Conservation (phyloP, 2,797 vertebrate species). For the Pseudochirops cupreus region DNA sequence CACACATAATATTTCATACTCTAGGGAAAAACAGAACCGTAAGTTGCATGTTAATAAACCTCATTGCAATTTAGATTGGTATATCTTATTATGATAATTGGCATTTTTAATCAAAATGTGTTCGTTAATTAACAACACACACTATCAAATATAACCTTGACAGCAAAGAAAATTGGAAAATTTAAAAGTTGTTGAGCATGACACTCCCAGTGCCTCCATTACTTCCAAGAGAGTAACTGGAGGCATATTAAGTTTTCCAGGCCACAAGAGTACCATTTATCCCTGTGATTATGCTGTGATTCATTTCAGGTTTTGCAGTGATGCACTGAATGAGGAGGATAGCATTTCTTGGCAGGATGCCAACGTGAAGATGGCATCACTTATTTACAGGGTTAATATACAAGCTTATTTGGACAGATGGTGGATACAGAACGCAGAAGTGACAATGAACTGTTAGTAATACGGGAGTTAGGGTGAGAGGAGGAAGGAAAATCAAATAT, state of each 20-base stretch:
- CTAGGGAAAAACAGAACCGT: not conserved
- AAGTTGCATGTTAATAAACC: conserved; percentile 31
- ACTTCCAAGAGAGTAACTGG: not conserved
- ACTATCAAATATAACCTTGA: not conserved
- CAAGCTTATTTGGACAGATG: not conserved
- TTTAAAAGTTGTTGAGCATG: conserved; percentile 4
- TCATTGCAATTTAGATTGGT: not conserved
- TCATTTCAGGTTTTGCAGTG: not conserved
- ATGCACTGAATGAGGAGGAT: not conserved
- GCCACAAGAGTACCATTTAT: not conserved
- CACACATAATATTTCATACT: not conserved
- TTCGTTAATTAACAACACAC: not conserved
- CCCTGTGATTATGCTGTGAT: not conserved
- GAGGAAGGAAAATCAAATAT: not conserved
- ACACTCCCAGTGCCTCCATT: not conserved
- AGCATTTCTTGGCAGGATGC: not conserved
- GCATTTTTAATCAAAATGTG: not conserved
- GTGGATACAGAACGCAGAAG: not conserved
- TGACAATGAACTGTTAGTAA: not conserved
- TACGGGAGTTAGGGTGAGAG: not conserved
- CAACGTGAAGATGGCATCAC: not conserved
- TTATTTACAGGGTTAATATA: not conserved
- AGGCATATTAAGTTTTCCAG: not conserved
- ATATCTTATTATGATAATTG: not conserved
- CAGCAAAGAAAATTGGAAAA: not conserved